Percentiles rank a stretch among this genome's conserved stretches.
These are phyloP conservation scores for Strix uralensis DNA, from an alignment of 2,113 vertebrate genomes.

Conservation along the genomic window DNA sequence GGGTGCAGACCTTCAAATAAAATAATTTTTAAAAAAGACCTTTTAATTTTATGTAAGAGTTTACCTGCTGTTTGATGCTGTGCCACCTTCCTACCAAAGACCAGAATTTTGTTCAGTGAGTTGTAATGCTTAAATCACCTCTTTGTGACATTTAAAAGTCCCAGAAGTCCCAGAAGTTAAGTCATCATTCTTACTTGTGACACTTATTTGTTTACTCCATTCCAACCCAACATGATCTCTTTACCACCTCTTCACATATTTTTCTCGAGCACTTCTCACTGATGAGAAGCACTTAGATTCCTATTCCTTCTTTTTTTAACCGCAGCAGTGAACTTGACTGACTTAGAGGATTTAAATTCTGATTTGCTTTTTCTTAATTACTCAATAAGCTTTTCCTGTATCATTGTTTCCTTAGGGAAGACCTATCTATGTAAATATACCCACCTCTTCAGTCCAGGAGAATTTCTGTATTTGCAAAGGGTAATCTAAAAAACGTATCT, in stretches of 20 bases:
- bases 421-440: not conserved
- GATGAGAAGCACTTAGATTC: not conserved
- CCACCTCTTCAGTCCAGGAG: not conserved
- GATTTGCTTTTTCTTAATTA: not conserved
- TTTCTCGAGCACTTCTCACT: not conserved
- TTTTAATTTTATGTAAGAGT: not conserved
- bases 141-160: not conserved
- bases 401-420: not conserved
- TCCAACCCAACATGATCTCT: not conserved
- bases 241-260: not conserved
- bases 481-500: not conserved
- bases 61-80: not conserved
- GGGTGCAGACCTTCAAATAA: not conserved
- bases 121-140: not conserved
- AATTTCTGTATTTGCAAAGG: not conserved
- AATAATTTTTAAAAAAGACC: not conserved
- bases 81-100: not conserved
- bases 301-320: not conserved
- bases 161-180: not conserved
- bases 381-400: not conserved
- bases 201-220: not conserved
- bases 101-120: not conserved
- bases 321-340: not conserved
- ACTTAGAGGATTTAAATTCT: not conserved
- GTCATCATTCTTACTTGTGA: not conserved